Base-by-base conservation (phyloP, 2,797 vertebrate genomes). In the Dallia pectoralis region DNA sequence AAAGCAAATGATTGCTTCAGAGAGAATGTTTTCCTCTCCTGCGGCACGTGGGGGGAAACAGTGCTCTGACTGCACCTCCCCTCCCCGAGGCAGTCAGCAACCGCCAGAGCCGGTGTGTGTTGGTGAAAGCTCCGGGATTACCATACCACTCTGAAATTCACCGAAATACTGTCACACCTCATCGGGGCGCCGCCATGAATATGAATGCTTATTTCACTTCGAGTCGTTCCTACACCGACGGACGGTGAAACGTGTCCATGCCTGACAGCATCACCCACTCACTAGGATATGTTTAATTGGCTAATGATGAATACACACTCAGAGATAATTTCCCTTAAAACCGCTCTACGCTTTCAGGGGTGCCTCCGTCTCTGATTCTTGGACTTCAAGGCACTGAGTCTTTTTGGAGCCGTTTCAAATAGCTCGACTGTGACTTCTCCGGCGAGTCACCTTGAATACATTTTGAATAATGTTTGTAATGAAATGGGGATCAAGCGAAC, bases 181-280 rank as follows among this genome's bases (percentile, higher is more conserved):
- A 83, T 82, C 81, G 87, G 56, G 74, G 69, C 78, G 87, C 87
- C 84, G 82, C 81, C 80, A 87, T 89, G 90, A 91, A 91, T 92
- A 91, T 87, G 88, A 91, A 91, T 91, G 79, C 15, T 64, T 16
- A 32, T 63, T 51, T 69, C 63, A 67, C 48, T 59, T 89, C 83
- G 84, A 85, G 79, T 86, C 83, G 77, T 85, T 80, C 81, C 86
- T 65, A 86, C 85, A 89, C 87, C 87, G 89, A 88, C 80, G 88
- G 87, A 87, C 83, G 86, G 85, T 85, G 81, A 87, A 84, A 89
- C 84, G 88, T 87, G 87, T 88, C 87, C 84, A 88, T 85, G 85
- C 83, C 86, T 89, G 86, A 89, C 85, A 80, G 83, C 59, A 49
- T 86, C 88, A 81, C 85, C 87, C 86, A 83, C 80, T 82, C 81